phyloP scores from a whole-genome alignment of 2,113 vertebrate genomes.

The Porphyrio hochstetteri region DNA sequence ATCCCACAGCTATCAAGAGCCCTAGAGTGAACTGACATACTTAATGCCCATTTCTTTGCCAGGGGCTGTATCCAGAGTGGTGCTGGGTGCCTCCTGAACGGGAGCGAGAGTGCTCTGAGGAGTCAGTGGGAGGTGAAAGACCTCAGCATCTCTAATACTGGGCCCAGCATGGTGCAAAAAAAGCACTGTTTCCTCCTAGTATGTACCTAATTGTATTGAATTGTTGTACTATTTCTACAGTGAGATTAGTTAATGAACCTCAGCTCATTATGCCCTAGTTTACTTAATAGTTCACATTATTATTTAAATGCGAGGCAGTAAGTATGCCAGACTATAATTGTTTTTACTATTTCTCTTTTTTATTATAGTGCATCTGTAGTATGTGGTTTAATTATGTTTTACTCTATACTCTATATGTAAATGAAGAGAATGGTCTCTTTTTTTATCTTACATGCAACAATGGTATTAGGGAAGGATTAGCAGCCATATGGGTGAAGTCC shows the following conservation, averaged over 20 bases:
- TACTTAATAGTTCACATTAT: conserved; percentile 74
- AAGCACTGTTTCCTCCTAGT: neutral
- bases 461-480: neutral
- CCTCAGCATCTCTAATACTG: neutral
- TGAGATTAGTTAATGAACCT: conserved; percentile 72
- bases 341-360: conserved; percentile 60
- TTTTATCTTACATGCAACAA: neutral
- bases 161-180: conserved; percentile 13
- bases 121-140: conserved; percentile 15
- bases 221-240: conserved; percentile 51
- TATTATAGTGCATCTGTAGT: conserved; percentile 56
- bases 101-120: neutral
- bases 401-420: conserved; percentile 44
- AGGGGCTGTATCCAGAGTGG: neutral
- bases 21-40: neutral
- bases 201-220: conserved; percentile 62
- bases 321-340: conserved; percentile 65
- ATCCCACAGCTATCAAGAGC: neutral
- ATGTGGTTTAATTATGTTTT: conserved; percentile 62
- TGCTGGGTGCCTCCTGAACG: neutral
- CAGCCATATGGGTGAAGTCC: neutral
- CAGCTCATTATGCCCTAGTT: conserved; percentile 69
- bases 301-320: conserved; percentile 69
- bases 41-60: accelerated
- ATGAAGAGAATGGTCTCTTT: conserved; percentile 4